These are phyloP conservation scores for Camponotus fellah DNA, from an alignment of 2,888 invertebrate species.

Conservation along the genomic window DNA sequence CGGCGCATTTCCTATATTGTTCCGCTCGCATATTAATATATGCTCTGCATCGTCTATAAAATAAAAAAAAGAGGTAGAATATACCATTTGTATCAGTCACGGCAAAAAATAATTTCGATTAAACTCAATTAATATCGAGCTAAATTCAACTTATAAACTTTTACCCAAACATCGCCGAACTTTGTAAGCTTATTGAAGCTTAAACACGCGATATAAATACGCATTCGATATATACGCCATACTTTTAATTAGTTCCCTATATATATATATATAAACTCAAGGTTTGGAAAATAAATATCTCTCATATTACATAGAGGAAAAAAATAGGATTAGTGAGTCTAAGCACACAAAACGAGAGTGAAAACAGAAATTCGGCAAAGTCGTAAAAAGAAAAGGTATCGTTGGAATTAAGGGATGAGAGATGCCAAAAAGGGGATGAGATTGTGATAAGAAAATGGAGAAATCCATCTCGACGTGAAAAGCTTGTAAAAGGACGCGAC, in stretches of 20 bases:
- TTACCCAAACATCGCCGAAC: background rate
- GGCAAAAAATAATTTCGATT: background rate
- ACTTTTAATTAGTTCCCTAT: slow-evolving; percentile 4
- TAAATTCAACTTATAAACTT: slow-evolving; percentile 4
- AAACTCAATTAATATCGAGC: background rate
- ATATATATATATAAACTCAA: slow-evolving; percentile 55
- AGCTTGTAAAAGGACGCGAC: slow-evolving; percentile 52
- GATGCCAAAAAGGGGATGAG: slow-evolving; percentile 22
- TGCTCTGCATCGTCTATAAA: background rate
- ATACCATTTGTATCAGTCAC: background rate
- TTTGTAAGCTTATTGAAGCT: background rate
- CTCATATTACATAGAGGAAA: background rate
- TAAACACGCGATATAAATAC: background rate
- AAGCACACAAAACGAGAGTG: slow-evolving; percentile 10
- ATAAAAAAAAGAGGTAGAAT: slow-evolving; percentile 14
- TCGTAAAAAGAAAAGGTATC: slow-evolving; percentile 44
- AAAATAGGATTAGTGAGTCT: slow-evolving; percentile 27
- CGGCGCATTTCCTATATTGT: slow-evolving; percentile 25
- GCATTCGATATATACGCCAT: background rate
- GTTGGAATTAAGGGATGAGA: slow-evolving; percentile 38
- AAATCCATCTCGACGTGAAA: slow-evolving; percentile 28
- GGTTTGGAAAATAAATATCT: slow-evolving; percentile 60
- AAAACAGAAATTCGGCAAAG: slow-evolving; percentile 59
- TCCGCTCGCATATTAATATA: slow-evolving; percentile 22
- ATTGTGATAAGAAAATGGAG: slow-evolving; percentile 19